A percentile compares a stretch with the other conserved stretches of the same genome.
These are phyloP conservation scores for Apostichopus leukothele DNA, from an alignment of 53 echinoderm and acorn worm species.

Conservation along the genomic window DNA sequence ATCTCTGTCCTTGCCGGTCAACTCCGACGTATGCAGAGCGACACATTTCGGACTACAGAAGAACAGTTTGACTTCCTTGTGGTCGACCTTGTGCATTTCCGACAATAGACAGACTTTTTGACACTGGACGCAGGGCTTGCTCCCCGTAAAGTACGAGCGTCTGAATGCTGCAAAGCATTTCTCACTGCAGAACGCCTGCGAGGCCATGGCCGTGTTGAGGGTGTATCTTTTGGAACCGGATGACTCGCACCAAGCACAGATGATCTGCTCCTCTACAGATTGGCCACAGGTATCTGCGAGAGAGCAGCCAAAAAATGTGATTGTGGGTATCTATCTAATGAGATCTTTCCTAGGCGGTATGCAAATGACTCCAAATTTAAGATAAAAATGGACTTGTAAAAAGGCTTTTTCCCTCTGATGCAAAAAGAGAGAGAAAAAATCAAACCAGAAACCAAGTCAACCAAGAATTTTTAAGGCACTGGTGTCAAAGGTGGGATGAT, in stretches of 20 bases:
- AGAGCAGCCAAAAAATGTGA: constrained; percentile 50
- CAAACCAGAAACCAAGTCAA: too few species aligned
- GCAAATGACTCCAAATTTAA: constrained; percentile 29
- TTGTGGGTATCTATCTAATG: constrained; percentile 5
- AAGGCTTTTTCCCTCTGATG: too few species aligned
- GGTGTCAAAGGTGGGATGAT: too few species aligned
- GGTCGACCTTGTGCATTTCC: constrained; percentile 68
- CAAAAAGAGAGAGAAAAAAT: too few species aligned
- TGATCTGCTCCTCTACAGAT: constrained; percentile 54
- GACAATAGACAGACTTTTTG: constrained; percentile 76
- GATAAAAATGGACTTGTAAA: too few species aligned
- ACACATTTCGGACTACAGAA: constrained; percentile 93
- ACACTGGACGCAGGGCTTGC: constrained; percentile 87
- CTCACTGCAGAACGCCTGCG: constrained; percentile 96
- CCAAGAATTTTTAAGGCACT: too few species aligned
- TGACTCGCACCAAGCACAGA: constrained; percentile 91
- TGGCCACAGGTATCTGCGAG: constrained; percentile 30
- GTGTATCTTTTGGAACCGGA: constrained; percentile 87
- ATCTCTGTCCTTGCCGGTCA: constrained; percentile 63
- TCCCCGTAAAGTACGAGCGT: constrained; percentile 81
- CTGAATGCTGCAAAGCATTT: constrained; percentile 89
- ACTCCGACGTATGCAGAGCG: constrained; percentile 81
- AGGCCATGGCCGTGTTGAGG: constrained; percentile 85
- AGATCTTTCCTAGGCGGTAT: constrained; percentile 38
- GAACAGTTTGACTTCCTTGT: constrained; percentile 66